Conservation (phyloP, 1,140 invertebrate species). For the Saccostrea echinata region DNA sequence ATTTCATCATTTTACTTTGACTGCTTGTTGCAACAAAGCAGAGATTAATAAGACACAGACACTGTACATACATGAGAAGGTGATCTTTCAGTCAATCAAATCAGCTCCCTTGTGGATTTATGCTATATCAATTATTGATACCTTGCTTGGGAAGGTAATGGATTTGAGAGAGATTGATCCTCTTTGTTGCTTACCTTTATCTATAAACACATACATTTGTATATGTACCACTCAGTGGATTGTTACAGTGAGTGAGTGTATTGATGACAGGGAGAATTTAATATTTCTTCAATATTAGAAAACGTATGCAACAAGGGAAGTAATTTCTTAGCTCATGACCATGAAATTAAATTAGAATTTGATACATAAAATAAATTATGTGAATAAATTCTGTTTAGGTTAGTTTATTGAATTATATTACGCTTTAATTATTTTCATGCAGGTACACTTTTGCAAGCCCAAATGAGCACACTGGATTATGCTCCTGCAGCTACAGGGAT, state of each 20-base stretch:
- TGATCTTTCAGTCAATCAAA: background rate
- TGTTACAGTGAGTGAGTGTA: too few relatives aligned
- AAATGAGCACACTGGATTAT: conserved; percentile 55
- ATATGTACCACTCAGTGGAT: too few relatives aligned
- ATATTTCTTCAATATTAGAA: too few relatives aligned
- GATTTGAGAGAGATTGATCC: conserved; percentile 5
- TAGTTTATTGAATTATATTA: too few relatives aligned
- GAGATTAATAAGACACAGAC: too few relatives aligned
- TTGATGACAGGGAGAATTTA: too few relatives aligned
- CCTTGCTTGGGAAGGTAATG: conserved; percentile 2
- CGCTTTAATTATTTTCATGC: background rate
- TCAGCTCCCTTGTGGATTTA: background rate
- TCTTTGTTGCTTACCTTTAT: background rate
- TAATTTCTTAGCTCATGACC: background rate
- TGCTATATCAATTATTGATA: background rate
- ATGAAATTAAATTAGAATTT: background rate
- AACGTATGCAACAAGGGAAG: too few relatives aligned
- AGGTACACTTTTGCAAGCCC: background rate
- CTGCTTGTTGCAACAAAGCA: too few relatives aligned
- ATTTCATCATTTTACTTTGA: too few relatives aligned
- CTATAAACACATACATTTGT: background rate
- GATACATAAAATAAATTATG: background rate
- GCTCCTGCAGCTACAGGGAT: conserved; percentile 50
- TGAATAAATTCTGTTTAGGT: too few relatives aligned
- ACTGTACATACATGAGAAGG: background rate